Evolutionary conservation across 1,140 invertebrate genomes (phyloP).

Genomic region (Lasaia peninsularis): DNA sequence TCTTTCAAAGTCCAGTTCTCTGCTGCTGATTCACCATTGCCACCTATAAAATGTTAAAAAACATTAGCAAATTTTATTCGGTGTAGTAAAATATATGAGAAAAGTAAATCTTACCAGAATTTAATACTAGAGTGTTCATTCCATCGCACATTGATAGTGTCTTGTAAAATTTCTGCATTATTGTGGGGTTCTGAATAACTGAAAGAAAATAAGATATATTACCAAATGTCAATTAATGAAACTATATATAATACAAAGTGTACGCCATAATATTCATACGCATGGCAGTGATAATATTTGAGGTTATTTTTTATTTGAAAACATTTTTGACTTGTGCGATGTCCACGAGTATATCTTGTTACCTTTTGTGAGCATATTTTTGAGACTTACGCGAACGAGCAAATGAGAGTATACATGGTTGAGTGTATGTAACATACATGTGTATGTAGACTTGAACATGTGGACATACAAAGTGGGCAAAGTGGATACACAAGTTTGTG

Average conservation of each 20-base stretch:
- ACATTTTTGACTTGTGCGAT: too few relatives aligned
- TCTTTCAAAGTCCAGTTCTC: conserved; percentile 84
- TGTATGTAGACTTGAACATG: too few relatives aligned
- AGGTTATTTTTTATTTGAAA: too few relatives aligned
- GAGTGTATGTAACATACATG: not conserved
- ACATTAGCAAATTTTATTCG: not conserved
- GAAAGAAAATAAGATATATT: conserved; percentile 26
- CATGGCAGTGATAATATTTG: too few relatives aligned
- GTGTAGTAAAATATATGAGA: not conserved
- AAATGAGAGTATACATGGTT: too few relatives aligned
- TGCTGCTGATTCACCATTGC: conserved; percentile 28
- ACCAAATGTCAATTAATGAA: not conserved
- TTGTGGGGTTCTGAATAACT: conserved; percentile 86
- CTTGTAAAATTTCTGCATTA: conserved; percentile 89
- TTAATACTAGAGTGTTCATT: conserved; percentile 80
- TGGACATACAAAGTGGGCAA: too few relatives aligned
- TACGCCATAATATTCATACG: too few relatives aligned
- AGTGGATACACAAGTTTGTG: too few relatives aligned
- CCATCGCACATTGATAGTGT: conserved; percentile 84
- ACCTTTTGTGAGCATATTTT: too few relatives aligned
- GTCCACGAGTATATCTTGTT: too few relatives aligned
- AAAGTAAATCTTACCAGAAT: conserved; percentile 40
- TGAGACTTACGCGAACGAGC: too few relatives aligned
- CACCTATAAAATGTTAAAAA: conserved; percentile 21
- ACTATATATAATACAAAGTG: too few relatives aligned